Evolutionary conservation across 2,113 vertebrate species (phyloP), one percentile per base, ranked within the genome.

Genomic region (Catagonus wagneri): DNA sequence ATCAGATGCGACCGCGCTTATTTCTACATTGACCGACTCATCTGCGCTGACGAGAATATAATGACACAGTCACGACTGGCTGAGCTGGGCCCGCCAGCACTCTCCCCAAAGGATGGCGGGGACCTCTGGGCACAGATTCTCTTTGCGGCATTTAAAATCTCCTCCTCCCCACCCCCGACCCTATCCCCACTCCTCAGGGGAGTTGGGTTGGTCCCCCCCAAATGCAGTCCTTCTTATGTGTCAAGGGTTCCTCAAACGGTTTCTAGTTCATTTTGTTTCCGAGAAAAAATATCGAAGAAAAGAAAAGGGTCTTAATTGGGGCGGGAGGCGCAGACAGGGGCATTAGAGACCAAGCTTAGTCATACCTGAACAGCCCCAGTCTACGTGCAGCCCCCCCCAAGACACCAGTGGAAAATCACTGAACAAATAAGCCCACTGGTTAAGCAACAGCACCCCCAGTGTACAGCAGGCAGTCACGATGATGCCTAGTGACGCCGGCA

Each of bases 391-490:
- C 36, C 27, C 71, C 11, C 52, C 17, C 23, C 27, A 36, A 74
- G 69, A 79, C 20, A 25, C 23, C 22, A 92, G 36, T 89, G 86
- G 86, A 95, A 97, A 95, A 93, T 89, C 68, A 95, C 93, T 76
- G 93, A 88, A 36, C 34, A 52, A 65, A 60, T 17, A 27, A 86
- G 20, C 34, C 60, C 39, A 34, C 75, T 74, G 8, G 10, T 93
- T 86, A 88, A 79, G 87, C 97, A 96, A 84, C 50, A 96, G 93
- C 95, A n/a, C 89, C 94, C 75, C 81, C 79, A 90, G 65, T 17
- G 44, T 68, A 52, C 69, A 71, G n/a, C 39, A 89, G 66, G 52
- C 89, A 68, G 27, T 72, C 56, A 83, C 65, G 34, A 52, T 4
- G 9, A 54, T 22, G 56, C 27, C 36, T 76, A 20, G 20, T 36